phyloP scores from a whole-genome alignment of 1,140 invertebrate species.

The Drosophila kikkawai region DNA sequence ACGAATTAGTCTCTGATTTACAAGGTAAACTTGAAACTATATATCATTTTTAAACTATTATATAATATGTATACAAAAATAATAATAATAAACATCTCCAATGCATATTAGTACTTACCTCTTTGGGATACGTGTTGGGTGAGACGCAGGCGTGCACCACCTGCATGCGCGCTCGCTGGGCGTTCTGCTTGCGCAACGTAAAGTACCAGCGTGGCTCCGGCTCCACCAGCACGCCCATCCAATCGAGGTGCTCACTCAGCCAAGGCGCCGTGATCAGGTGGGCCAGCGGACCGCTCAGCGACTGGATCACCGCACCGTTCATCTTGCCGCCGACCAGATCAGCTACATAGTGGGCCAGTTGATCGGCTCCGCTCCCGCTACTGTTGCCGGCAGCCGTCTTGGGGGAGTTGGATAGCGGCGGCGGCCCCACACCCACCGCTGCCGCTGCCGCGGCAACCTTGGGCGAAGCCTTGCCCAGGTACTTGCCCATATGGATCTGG shows the following conservation, averaged over 20 bases:
- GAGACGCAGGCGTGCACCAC: conserved; percentile 91
- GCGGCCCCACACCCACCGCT: conserved; percentile 28
- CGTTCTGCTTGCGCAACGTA: conserved; percentile 86
- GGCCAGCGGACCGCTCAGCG: conserved; percentile 85
- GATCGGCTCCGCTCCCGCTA: conserved; percentile 71
- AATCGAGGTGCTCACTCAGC: conserved; percentile 89
- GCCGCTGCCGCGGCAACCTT: conserved; percentile 28
- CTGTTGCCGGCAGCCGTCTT: conserved; percentile 53
- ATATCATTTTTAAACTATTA: not conserved
- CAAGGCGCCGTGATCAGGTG: conserved; percentile 85
- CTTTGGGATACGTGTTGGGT: conserved; percentile 90
- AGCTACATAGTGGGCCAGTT: conserved; percentile 85
- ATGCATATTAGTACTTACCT: conserved; percentile 85
- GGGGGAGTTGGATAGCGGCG: conserved; percentile 20
- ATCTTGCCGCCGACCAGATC: conserved; percentile 85
- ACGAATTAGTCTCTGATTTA: not conserved
- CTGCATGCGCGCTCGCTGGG: conserved; percentile 86
- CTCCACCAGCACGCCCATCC: conserved; percentile 91
- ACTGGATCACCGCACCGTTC: conserved; percentile 86
- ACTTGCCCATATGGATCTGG: conserved; percentile 87
- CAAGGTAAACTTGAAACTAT: not conserved
- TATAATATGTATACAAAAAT: too few species aligned
- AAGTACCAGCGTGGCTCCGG: conserved; percentile 90
- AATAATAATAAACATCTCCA: too few species aligned
- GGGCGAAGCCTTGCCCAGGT: conserved; percentile 60